These are phyloP conservation scores for Chirona hameri DNA, from an alignment of 2,888 invertebrate genomes.

Conservation along the genomic window DNA sequence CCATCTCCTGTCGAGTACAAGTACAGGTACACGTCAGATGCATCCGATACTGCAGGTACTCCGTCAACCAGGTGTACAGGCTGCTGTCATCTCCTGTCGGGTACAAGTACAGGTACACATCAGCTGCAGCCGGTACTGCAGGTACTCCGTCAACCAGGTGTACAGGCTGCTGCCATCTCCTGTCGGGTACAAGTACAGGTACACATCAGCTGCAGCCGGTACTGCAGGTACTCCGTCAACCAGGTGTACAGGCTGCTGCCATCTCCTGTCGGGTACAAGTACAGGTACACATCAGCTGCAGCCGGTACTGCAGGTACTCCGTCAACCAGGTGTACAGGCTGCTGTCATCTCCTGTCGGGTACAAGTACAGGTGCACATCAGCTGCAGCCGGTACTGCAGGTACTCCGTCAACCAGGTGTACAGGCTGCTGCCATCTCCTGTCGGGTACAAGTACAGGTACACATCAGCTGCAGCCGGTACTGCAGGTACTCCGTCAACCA, in stretches of 20 bases:
- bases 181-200: not conserved
- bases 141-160: not conserved
- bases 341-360: not conserved
- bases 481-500: conserved; percentile 5
- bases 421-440: not conserved
- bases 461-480: not conserved
- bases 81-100: not conserved
- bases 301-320: conserved; percentile 4
- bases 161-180: not conserved
- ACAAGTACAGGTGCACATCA: too few species aligned
- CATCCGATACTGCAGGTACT: conserved; percentile 1
- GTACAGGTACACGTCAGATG: not conserved
- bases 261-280: not conserved
- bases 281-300: not conserved
- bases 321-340: not conserved
- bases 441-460: too few species aligned
- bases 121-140: not conserved
- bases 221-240: conserved; percentile 5
- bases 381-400: not conserved
- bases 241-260: not conserved
- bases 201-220: not conserved
- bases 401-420: not conserved
- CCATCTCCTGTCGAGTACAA: not conserved
- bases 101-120: not conserved
- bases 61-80: not conserved